Conservation (phyloP, 1,140 invertebrate species). For the Drosophila carrolli region DNA sequence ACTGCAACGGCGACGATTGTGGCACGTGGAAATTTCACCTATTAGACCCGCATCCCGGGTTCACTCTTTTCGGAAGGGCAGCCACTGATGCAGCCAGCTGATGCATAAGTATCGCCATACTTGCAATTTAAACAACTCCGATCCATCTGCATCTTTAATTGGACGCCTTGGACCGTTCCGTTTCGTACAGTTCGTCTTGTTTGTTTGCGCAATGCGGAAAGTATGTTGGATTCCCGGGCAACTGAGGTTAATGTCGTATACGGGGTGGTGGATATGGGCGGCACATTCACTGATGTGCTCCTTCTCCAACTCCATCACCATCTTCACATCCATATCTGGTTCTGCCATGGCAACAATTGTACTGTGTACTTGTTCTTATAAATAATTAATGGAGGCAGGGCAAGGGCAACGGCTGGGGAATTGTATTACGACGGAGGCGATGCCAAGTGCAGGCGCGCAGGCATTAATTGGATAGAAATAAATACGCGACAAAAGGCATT, state of each 20-base stretch:
- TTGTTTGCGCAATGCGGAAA: constrained; percentile 61
- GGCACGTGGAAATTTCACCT: constrained; percentile 72
- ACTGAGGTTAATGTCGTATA: not conserved
- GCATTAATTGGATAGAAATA: constrained; percentile 40
- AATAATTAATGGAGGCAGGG: constrained; percentile 57
- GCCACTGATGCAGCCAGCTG: constrained; percentile 39
- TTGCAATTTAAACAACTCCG: constrained; percentile 80
- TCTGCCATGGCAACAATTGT: constrained; percentile 47
- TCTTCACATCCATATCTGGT: constrained; percentile 16
- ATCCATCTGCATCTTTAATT: constrained; percentile 82
- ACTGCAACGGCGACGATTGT: constrained; percentile 22
- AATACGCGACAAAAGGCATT: constrained; percentile 24
- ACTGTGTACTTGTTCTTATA: constrained; percentile 39
- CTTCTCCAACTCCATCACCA: not conserved
- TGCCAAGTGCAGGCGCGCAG: constrained; percentile 14
- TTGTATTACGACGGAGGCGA: constrained; percentile 4
- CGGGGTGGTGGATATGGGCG: constrained; percentile 6
- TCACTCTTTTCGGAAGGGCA: constrained; percentile 18
- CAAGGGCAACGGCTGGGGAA: constrained; percentile 6
- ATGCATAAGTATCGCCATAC: constrained; percentile 80
- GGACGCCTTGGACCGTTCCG: constrained; percentile 58
- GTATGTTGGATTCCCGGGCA: constrained; percentile 27
- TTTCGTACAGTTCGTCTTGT: constrained; percentile 22
- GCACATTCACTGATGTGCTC: constrained; percentile 41
- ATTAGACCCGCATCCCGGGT: constrained; percentile 67